Evolutionary conservation across 2,113 vertebrate genomes (phyloP), one percentile per base, ranked within the genome.

Genomic region (Podiceps cristatus): DNA sequence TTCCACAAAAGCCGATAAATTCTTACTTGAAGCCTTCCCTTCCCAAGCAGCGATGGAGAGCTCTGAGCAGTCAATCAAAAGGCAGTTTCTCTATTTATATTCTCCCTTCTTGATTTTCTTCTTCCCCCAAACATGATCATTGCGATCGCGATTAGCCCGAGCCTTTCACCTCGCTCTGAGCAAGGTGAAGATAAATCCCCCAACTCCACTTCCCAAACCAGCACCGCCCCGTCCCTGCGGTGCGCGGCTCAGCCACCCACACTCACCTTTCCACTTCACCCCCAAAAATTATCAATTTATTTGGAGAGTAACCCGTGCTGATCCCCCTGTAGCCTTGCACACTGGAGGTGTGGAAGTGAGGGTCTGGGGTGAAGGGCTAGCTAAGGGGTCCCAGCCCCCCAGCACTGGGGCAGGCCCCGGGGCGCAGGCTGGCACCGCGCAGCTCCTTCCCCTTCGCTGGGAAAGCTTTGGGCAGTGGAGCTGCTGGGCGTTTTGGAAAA

Each of bases 141-240:
- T 47, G 22, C 3, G 0, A 12, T 33, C 5, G 1, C n/a, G 50
- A 0, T 55, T 18, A 29, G 18, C 55, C n/a, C 37, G 22, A 47
- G 31, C 31, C 22, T 59, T 82, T 83, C 66, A 8, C 35, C 35
- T 62, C 1, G 0, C 58, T 22, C 35, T 23, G 58, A 9, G 18
- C 1, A 16, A 40, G 24, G 18, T 3, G 50, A 37, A 17, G 16
- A 22, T 11, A 52, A 78, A 64, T 12, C 7, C n/a, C 23, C 11
- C 11, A 22, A 3, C 29, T n/a, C 58, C n/a, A 1, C 29, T 15
- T 47, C 64, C 56, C 19, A 1, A 10, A 55, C 22, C 14, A 44
- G 50, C 49, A 27, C 27, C 9, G 0, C 28, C 18, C 50, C 44
- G 13, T 7, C 49, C 18, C 49, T 49, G 53, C 5, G 3, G 16